Evolutionary conservation across 1,140 invertebrate species (phyloP).

Genomic region (Bombyx mori): DNA sequence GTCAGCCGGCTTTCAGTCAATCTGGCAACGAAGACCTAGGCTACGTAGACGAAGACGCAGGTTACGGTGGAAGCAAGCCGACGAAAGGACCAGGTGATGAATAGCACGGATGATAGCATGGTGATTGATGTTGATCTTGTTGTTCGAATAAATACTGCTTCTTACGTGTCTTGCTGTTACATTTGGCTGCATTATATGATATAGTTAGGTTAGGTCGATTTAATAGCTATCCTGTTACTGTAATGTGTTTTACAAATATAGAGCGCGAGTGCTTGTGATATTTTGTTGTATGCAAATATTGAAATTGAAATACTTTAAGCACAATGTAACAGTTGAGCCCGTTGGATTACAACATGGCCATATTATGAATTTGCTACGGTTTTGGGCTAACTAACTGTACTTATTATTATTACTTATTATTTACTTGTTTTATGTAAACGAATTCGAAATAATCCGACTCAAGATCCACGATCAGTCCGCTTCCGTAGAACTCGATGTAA

Average conservation of each 20-base stretch:
- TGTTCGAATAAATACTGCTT: slow-evolving; percentile 8
- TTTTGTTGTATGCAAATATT: no score
- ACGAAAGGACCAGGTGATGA: slow-evolving; percentile 64
- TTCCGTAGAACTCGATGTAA: slow-evolving; percentile 24
- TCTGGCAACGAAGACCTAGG: slow-evolving; percentile 23
- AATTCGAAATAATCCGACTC: slow-evolving; percentile 7
- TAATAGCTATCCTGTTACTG: no score
- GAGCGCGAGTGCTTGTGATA: no score
- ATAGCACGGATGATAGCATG: slow-evolving; percentile 52
- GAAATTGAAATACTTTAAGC: no score
- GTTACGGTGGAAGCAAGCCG: slow-evolving; percentile 43
- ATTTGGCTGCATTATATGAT: no score
- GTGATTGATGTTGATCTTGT: slow-evolving; percentile 61
- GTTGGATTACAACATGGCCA: no score
- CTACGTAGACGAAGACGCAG: slow-evolving; percentile 44
- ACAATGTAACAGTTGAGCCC: no score
- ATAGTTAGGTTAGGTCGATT: no score
- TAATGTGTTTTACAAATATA: no score
- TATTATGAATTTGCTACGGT: neutral
- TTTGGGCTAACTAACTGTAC: slow-evolving; percentile 2
- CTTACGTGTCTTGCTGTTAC: no score
- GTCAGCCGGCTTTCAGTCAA: slow-evolving; percentile 28
- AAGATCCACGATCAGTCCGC: slow-evolving; percentile 56
- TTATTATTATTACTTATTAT: no score
- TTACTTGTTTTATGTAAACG: no score